phyloP scores from a whole-genome alignment of 2,888 invertebrate species.

The Leptinotarsa tumamoca region DNA sequence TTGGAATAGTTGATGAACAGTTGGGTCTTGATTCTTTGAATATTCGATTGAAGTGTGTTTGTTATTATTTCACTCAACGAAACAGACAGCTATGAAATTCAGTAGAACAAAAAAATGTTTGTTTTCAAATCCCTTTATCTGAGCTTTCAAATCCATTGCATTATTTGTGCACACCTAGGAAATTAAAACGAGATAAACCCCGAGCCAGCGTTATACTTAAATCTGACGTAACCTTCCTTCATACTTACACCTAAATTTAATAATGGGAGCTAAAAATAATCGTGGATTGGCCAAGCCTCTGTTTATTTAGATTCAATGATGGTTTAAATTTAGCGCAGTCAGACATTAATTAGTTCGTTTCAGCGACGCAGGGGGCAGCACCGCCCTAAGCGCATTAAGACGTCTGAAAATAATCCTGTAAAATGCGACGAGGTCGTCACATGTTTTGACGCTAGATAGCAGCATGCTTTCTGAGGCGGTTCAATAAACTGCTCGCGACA shows the following conservation, averaged over 20 bases:
- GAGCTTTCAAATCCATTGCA: not conserved
- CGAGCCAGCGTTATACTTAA: conserved; percentile 37
- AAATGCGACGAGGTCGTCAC: conserved; percentile 2
- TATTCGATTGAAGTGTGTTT: too few species aligned
- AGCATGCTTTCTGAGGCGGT: conserved; percentile 24
- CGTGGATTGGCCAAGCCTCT: conserved; percentile 47
- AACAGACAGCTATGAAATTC: too few species aligned
- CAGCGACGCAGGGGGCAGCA: conserved; percentile 12
- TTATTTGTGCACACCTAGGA: conserved; percentile 1
- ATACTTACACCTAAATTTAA: conserved; percentile 53
- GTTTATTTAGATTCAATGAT: conserved; percentile 47
- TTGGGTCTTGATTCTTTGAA: too few species aligned
- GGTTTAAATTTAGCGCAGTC: conserved; percentile 46
- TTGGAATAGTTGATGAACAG: too few species aligned
- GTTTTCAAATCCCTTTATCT: not conserved
- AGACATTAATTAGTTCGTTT: conserved; percentile 29
- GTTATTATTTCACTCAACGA: too few species aligned
- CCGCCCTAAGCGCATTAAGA: not conserved
- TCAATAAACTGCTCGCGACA: not conserved
- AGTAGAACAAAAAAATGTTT: too few species aligned
- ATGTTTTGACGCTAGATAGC: conserved; percentile 31
- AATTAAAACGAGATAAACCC: conserved; percentile 17
- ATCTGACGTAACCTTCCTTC: conserved; percentile 48
- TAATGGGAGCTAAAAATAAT: conserved; percentile 50
- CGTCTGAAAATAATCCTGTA: conserved; percentile 18